phyloP scores from a whole-genome alignment of 2,113 vertebrate species.

The Uria lomvia region DNA sequence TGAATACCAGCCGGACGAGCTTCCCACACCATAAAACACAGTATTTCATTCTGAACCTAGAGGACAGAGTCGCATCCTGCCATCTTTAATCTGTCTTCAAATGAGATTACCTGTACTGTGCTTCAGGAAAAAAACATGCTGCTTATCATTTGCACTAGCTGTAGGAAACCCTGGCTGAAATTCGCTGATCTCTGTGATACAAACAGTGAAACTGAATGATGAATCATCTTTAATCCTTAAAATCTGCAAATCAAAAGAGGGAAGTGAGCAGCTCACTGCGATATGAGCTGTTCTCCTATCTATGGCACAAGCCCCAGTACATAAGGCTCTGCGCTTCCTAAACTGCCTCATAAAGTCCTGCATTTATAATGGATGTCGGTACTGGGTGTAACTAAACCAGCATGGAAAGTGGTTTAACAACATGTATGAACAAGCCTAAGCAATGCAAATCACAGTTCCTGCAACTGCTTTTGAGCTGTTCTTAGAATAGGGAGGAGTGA shows the following conservation, averaged over 20 bases:
- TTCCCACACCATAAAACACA: background rate
- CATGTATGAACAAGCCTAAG: constrained; percentile 33
- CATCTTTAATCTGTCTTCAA: background rate
- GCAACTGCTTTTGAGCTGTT: background rate
- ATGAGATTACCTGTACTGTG: background rate
- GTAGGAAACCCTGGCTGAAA: background rate
- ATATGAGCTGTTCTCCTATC: background rate
- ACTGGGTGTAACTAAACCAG: constrained; percentile 36
- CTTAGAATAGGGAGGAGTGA: background rate
- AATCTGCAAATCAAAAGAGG: background rate
- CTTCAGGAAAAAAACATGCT: background rate
- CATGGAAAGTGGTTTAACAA: background rate
- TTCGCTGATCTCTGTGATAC: background rate
- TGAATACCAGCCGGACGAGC: constrained; percentile 13
- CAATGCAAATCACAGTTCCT: constrained; percentile 40
- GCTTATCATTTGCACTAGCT: background rate
- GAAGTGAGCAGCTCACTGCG: background rate
- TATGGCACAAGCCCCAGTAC: background rate
- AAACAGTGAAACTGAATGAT: background rate
- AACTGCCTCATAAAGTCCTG: background rate
- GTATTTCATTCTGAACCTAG: background rate
- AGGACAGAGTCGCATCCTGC: background rate
- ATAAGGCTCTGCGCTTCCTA: background rate
- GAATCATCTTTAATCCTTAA: background rate
- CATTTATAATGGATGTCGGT: background rate